A percentile compares a stretch with the other conserved stretches of the same genome.
Evolutionary conservation across 2,797 vertebrate genomes (phyloP).

Genomic region (Cuculus canorus): DNA sequence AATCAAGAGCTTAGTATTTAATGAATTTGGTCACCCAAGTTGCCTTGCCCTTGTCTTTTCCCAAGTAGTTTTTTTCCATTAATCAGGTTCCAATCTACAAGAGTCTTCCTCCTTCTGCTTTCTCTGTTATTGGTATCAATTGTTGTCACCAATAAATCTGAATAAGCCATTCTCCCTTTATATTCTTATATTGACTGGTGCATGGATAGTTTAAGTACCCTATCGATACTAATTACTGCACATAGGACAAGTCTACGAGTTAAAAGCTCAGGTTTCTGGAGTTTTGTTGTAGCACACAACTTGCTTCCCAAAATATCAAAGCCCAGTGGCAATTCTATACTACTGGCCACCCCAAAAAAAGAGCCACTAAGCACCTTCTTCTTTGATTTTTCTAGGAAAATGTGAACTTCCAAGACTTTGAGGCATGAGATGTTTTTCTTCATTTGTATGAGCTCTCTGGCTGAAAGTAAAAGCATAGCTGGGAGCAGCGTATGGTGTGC

Average conservation of each 20-base stretch:
- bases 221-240: slow-evolving; percentile 36
- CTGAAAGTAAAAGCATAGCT: background rate
- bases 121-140: slow-evolving; percentile 4
- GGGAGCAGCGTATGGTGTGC: background rate
- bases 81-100: background rate
- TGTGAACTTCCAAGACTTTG: background rate
- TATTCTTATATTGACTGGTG: background rate
- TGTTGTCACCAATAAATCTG: slow-evolving; percentile 19
- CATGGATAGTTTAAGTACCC: background rate
- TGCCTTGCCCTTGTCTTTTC: background rate
- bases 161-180: slow-evolving; percentile 14
- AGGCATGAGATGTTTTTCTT: background rate
- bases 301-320: background rate
- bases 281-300: background rate
- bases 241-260: background rate
- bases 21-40: background rate
- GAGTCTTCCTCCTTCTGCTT: background rate
- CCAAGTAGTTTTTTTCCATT: background rate
- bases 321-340: background rate
- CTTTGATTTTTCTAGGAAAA: background rate
- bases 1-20: background rate
- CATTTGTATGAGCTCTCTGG: background rate
- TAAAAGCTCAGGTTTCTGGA: background rate
- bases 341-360: background rate
- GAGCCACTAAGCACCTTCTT: background rate